These are phyloP conservation scores for Tribolium castaneum DNA, from an alignment of 1,140 invertebrate genomes.

Conservation along the genomic window DNA sequence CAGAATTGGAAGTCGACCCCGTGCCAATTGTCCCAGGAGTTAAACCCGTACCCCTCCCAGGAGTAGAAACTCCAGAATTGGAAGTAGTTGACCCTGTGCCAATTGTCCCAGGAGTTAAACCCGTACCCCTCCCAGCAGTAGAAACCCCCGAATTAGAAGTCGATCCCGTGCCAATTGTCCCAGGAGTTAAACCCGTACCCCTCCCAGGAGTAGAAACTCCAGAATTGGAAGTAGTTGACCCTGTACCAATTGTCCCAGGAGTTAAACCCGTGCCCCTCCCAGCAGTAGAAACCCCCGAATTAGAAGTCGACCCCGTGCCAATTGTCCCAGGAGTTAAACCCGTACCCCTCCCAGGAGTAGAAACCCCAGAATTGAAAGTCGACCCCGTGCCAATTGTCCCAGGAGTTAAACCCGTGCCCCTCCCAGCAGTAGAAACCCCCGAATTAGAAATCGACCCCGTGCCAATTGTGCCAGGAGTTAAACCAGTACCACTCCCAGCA, in stretches of 20 bases:
- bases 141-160: background rate
- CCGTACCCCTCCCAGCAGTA: background rate
- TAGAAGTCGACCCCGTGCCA: no score
- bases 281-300: no score
- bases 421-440: no score
- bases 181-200: background rate
- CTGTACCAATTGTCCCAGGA: background rate
- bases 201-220: background rate
- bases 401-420: no score
- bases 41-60: no score
- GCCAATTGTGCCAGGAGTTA: background rate
- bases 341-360: background rate
- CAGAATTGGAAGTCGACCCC: background rate
- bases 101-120: background rate
- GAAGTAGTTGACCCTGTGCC: background rate
- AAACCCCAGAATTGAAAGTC: constrained; percentile 14
- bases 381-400: background rate
- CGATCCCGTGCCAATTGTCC: background rate
- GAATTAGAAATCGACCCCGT: no score
- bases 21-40: background rate
- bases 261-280: no score
- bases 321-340: background rate
- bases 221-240: background rate
- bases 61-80: background rate
- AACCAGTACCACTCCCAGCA: background rate